Conservation (phyloP, 2,797 vertebrate species). For the Picus viridis region DNA sequence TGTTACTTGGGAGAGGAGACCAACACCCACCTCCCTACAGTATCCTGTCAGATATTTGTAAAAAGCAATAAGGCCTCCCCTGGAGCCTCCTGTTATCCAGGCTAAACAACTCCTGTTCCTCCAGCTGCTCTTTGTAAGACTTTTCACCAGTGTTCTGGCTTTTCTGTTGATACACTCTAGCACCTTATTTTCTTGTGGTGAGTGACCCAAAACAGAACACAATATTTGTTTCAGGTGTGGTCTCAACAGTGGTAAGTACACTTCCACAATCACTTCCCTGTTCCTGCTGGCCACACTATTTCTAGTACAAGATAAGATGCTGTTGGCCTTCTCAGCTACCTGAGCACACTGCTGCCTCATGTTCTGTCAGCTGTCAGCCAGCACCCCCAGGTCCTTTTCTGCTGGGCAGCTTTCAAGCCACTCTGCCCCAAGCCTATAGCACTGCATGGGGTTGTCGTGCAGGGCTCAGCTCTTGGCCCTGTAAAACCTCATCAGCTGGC, state of each 20-base stretch:
- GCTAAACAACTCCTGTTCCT: not conserved
- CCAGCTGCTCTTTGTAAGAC: not conserved
- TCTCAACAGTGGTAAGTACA: not conserved
- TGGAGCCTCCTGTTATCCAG: not conserved
- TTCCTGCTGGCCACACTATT: not conserved
- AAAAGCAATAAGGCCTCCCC: not conserved
- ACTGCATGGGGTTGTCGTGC: rapidly evolving
- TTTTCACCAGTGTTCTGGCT: not conserved
- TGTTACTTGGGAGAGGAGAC: not conserved
- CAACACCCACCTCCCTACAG: not conserved
- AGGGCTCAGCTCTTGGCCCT: rapidly evolving
- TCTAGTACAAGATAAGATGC: not conserved
- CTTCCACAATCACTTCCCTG: rapidly evolving
- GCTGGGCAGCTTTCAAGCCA: rapidly evolving
- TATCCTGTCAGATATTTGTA: not conserved
- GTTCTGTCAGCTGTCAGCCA: rapidly evolving
- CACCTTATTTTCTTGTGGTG: not conserved
- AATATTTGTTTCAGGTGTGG: rapidly evolving
- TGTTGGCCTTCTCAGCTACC: not conserved
- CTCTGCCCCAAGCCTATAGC: not conserved
- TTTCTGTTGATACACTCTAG: not conserved
- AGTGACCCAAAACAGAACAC: not conserved
- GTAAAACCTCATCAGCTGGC: not conserved
- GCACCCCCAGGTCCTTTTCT: not conserved
- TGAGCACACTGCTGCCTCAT: no score